Base-by-base conservation (phyloP, 2,888 invertebrate genomes). In the Atrina japonica region DNA sequence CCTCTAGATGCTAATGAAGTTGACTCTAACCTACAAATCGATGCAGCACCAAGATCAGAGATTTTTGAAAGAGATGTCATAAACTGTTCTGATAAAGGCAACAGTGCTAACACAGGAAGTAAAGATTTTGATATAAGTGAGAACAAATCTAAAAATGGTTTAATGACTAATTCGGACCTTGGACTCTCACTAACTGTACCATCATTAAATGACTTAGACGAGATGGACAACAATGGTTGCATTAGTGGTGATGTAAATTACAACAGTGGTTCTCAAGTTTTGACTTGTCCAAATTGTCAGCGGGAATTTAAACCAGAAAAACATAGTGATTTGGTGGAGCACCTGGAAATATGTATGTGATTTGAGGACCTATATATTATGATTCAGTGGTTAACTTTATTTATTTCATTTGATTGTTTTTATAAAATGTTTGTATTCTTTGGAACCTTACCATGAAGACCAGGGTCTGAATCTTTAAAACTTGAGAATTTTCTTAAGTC, bases 281-380 rank as follows among this genome's bases (percentile, higher is more conserved):
- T 84, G 52, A 76, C 78, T 18, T 87, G 87, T 73, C 87, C 87
- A 1, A 83, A 83, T 47, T 87, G 87, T 66, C 73, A 73, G 30
- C 80, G 81, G 50, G 81, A 80, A 45, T 87, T 82, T 76, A 70
- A 73, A 2, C 71, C 78, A 16, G 80, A 77, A 14, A 71, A 81
- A 49, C 84, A 85, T 43, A 70, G 70, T 6, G 83, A 84, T 55
- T 69, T 86, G 35, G 49, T 85, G 16, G 83, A 82, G 43, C 87
- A 87, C 71, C 81, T 87, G 67, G 85, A 87, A 29, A 49, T 67
- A 2, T 87, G 87, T 73, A 35, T 35, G 35, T 35, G 35, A 35
- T 35, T n/a, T n/a, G n/a, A n/a, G n/a, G n/a, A n/a, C n/a, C n/a
- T n/a, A n/a, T n/a, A n/a, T n/a, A n/a, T n/a, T n/a, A n/a, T n/a